These are phyloP conservation scores for Magallana nippona DNA, from an alignment of 2,888 invertebrate species.

Conservation along the genomic window DNA sequence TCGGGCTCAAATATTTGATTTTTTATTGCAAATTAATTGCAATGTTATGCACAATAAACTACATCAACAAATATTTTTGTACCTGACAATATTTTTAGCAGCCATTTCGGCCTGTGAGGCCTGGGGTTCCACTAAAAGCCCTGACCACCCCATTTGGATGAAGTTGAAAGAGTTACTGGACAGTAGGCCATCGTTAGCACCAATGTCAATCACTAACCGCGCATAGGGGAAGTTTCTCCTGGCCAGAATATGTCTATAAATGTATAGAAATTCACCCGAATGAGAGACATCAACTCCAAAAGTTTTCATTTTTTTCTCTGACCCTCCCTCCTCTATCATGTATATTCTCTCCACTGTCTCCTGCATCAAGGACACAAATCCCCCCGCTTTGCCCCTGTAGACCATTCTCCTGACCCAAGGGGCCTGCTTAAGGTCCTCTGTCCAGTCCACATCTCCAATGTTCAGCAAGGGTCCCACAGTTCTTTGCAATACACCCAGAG, in stretches of 20 bases:
- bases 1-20: no score
- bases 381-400: conserved; percentile 63
- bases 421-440: conserved; percentile 58
- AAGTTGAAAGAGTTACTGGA: conserved; percentile 74
- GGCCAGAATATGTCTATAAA: conserved; percentile 62
- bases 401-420: conserved; percentile 52
- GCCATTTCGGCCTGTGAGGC: conserved; percentile 62
- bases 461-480: conserved; percentile 51
- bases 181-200: conserved; percentile 73
- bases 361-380: conserved; percentile 61
- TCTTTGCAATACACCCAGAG: conserved; percentile 46
- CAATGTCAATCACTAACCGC: conserved; percentile 69
- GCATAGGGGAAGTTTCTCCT: conserved; percentile 53
- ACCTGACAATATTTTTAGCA: conserved; percentile 63
- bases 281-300: conserved; percentile 70
- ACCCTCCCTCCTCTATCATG: conserved; percentile 42
- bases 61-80: conserved; percentile 31
- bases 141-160: conserved; percentile 73
- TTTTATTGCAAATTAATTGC: no score
- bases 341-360: conserved; percentile 67
- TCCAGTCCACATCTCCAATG: conserved; percentile 48
- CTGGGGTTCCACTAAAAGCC: conserved; percentile 72
- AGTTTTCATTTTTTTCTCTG: conserved; percentile 33
- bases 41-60: not conserved
- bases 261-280: conserved; percentile 66